A percentile compares a stretch with the other conserved stretches of the same genome.
Evolutionary conservation across 1,140 invertebrate species (phyloP).

Genomic region (Homalodisca vitripennis): DNA sequence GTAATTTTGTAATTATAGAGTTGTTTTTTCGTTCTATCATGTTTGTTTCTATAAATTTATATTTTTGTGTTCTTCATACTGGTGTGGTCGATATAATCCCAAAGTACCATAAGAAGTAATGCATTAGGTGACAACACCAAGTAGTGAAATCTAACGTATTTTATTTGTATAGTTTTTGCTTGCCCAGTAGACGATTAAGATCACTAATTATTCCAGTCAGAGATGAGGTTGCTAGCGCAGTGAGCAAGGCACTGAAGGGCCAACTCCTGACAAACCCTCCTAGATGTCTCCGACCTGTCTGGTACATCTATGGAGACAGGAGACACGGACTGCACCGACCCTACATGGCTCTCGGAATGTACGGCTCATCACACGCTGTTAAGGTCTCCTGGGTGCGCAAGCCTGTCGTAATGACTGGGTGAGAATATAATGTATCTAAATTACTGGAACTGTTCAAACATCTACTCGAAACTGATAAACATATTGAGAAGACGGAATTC

Average conservation of each 20-base stretch:
- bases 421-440: background rate
- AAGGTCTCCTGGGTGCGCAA: background rate
- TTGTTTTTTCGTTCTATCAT: no score
- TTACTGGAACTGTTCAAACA: background rate
- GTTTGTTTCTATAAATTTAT: no score
- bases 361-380: background rate
- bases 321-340: background rate
- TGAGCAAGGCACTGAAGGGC: background rate
- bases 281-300: background rate
- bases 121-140: no score
- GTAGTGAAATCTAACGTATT: no score
- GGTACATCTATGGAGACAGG: background rate
- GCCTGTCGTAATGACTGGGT: conserved; percentile 7
- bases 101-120: no score
- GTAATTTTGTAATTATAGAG: no score
- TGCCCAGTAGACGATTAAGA: no score
- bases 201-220: conserved; percentile 2
- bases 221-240: background rate
- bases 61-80: no score
- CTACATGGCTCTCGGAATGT: background rate
- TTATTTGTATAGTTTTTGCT: no score
- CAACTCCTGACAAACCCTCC: background rate
- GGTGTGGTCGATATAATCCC: no score
- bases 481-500: background rate
- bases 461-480: background rate